Base-by-base conservation (phyloP, 2,797 vertebrate genomes). In the Perodicticus potto region DNA sequence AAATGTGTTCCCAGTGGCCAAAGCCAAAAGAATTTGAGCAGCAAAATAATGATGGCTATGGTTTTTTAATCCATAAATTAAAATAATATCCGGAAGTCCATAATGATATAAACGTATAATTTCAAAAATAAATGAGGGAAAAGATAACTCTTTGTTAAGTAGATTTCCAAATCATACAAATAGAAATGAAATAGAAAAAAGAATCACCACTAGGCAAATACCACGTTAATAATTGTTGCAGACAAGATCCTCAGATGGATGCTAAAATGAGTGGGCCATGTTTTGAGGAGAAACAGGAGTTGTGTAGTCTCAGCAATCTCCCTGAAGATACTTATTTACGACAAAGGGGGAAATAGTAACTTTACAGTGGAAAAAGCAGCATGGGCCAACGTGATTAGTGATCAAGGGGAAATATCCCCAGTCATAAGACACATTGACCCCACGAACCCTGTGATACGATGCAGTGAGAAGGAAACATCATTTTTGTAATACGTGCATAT, bases 61-160 rank as follows among this genome's bases (percentile, higher is more conserved):
- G 67, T 84, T 95, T 57, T 59, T 55, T 87, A 90, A 92, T 45
- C 20, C 29, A 13, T 20, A 84, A 53, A 43, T 55, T 85, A 65
- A 80, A 88, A 77, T 59, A 61, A 76, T 77, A 90, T 55, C 63
- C 61, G 93, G 32, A 9, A 57, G 40, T 77, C 59, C 29, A 37
- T 20, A 45, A 59, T 34, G 88, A 83, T 53, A 13, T 63, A 43
- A 72, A 72, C 63, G 85, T 70, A 53, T 49, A 61, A 45, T 86
- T 89, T 67, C 29, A 53, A 57, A 45, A 72, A 73, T 61, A 53
- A 92, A 29, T 67, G 32, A 12, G 45, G 61, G 13, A 57, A 5
- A 81, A 90, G 34, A 25, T 37, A 34, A 40, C 25, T 95, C 59
- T 94, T 93, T 88, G 40, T 69, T 61, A 78, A 86, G 85, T 4